A percentile compares a stretch with the other conserved stretches of the same genome.
phyloP scores from a whole-genome alignment of 2,113 vertebrate genomes.

The Tragelaphus imberbis region DNA sequence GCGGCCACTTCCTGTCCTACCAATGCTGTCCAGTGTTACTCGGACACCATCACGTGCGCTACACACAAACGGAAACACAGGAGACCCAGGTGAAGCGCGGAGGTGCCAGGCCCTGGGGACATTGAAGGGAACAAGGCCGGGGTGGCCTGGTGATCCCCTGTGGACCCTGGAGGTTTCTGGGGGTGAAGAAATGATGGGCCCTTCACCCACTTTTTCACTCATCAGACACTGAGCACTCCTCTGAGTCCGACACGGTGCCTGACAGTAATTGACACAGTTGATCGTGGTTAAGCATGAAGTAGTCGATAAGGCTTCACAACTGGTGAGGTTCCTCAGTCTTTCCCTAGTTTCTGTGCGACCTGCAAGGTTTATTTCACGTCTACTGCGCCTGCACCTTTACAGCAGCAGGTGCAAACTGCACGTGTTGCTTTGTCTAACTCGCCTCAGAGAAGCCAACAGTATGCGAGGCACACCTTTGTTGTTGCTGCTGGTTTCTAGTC shows the following conservation, averaged over 20 bases:
- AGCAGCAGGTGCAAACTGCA: accelerated
- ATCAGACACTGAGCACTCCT: accelerated
- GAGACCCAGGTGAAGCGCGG: not conserved
- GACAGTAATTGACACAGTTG: accelerated
- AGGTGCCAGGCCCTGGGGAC: not conserved
- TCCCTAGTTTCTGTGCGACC: accelerated
- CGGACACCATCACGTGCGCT: accelerated
- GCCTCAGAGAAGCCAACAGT: accelerated
- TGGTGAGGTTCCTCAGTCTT: accelerated
- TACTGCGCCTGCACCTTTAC: accelerated
- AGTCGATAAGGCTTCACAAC: accelerated
- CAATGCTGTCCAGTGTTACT: no score
- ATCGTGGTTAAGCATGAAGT: accelerated
- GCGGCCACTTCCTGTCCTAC: accelerated
- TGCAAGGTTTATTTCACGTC: accelerated
- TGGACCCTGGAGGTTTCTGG: not conserved
- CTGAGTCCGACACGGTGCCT: accelerated
- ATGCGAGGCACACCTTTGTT: accelerated
- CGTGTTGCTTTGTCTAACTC: accelerated
- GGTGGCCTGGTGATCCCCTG: accelerated
- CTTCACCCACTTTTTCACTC: accelerated
- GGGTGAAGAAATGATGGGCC: accelerated
- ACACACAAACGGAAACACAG: not conserved
- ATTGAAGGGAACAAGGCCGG: accelerated
- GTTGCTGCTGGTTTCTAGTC: not conserved